Evolutionary conservation across 2,797 vertebrate species (phyloP).

Genomic region (Hemitrygon akajei): DNA sequence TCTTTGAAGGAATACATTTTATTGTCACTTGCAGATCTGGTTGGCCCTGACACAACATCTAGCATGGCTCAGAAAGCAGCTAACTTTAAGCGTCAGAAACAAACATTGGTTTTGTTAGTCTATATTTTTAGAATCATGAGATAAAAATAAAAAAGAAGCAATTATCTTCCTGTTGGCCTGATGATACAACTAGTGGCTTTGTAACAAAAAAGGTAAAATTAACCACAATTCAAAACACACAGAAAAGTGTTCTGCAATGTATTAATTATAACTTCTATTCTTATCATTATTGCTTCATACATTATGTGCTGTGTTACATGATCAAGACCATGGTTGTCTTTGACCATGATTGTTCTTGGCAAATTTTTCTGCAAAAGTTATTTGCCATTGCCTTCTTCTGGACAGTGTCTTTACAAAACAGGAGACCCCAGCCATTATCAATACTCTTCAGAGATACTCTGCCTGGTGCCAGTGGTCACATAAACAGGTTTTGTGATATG

Average conservation of each 20-base stretch:
- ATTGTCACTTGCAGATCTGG: neutral
- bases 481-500: no score
- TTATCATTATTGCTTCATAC: neutral
- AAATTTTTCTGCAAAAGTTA: no score
- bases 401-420: no score
- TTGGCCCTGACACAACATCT: neutral
- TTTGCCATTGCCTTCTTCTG: no score
- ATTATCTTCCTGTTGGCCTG: neutral
- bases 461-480: no score
- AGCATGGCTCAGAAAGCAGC: neutral
- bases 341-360: no score
- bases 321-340: no score
- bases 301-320: no score
- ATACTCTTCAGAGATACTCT: no score
- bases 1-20: neutral
- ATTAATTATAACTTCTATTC: neutral
- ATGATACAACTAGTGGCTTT: neutral
- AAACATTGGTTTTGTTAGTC: neutral
- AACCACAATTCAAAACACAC: neutral
- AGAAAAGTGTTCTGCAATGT: neutral
- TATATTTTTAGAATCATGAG: neutral
- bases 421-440: no score
- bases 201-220: neutral
- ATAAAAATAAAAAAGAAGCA: neutral
- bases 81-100: neutral